Evolutionary conservation across 1,140 invertebrate species (phyloP).

Genomic region (Panonychus citri): DNA sequence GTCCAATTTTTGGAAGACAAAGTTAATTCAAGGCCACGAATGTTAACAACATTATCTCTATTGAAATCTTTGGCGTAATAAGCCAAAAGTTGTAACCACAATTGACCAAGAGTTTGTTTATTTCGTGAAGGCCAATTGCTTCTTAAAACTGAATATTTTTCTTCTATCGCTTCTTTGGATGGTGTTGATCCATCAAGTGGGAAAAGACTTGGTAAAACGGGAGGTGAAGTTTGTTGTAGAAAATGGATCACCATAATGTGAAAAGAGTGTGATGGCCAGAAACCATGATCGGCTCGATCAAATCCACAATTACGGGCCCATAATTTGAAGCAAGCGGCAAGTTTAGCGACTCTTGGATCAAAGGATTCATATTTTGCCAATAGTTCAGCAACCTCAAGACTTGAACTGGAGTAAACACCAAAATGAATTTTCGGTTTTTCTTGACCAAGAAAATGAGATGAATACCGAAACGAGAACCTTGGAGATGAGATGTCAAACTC

Average conservation of each 20-base stretch:
- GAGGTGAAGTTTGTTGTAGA: conserved; percentile 31
- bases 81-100: conserved; percentile 30
- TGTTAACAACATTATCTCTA: conserved; percentile 29
- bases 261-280: conserved; percentile 36
- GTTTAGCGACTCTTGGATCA: conserved; percentile 3
- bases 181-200: conserved; percentile 16
- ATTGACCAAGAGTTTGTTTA: conserved; percentile 24
- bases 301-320: conserved; percentile 28
- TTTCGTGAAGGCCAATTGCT: conserved; percentile 18
- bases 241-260: conserved; percentile 34
- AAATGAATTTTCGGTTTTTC: background rate
- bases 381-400: background rate
- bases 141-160: background rate
- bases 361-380: conserved; percentile 4
- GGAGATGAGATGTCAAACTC: conserved; percentile 10
- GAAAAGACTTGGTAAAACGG: conserved; percentile 35
- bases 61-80: conserved; percentile 34
- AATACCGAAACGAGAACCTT: background rate
- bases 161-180: background rate
- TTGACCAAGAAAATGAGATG: background rate
- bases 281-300: conserved; percentile 33
- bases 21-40: conserved; percentile 25
- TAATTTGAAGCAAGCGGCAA: conserved; percentile 8
- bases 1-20: conserved; percentile 34
- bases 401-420: background rate